Conservation (phyloP, 2,888 invertebrate species). For the Galeopsomyia nigrocyanea region DNA sequence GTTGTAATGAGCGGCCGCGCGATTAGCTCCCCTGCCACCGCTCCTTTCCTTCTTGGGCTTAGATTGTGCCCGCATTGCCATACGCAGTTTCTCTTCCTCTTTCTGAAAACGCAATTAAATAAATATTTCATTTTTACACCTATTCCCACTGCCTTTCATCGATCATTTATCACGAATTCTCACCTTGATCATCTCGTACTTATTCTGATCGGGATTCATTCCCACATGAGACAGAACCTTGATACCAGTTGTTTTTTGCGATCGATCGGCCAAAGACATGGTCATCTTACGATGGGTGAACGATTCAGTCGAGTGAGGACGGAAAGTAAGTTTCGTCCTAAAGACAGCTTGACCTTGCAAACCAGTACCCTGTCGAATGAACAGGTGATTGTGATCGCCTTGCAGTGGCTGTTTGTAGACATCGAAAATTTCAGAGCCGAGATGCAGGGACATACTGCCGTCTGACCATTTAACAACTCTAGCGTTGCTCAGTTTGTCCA, state of each 20-base stretch:
- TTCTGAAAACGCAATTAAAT: conserved; percentile 72
- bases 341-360: conserved; percentile 98
- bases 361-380: conserved; percentile 97
- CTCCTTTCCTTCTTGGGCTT: conserved; percentile 72
- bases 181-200: conserved; percentile 91
- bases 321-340: conserved; percentile 95
- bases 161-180: conserved; percentile 24
- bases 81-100: conserved; percentile 95
- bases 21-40: conserved; percentile 67
- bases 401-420: conserved; percentile 94
- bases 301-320: conserved; percentile 98
- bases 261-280: conserved; percentile 94
- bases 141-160: no score
- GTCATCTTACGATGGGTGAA: conserved; percentile 99
- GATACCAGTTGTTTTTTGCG: conserved; percentile 93
- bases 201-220: conserved; percentile 93
- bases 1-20: conserved; percentile 70
- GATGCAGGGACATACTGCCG: conserved; percentile 95
- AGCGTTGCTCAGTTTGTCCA: conserved; percentile 92
- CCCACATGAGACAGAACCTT: conserved; percentile 96
- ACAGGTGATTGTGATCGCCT: conserved; percentile 97
- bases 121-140: no score
- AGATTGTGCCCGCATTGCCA: conserved; percentile 83
- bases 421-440: conserved; percentile 98
- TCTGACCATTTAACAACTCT: conserved; percentile 98